Evolutionary conservation across 2,888 invertebrate species (phyloP).

Genomic region (Falcaria lacertinaria): DNA sequence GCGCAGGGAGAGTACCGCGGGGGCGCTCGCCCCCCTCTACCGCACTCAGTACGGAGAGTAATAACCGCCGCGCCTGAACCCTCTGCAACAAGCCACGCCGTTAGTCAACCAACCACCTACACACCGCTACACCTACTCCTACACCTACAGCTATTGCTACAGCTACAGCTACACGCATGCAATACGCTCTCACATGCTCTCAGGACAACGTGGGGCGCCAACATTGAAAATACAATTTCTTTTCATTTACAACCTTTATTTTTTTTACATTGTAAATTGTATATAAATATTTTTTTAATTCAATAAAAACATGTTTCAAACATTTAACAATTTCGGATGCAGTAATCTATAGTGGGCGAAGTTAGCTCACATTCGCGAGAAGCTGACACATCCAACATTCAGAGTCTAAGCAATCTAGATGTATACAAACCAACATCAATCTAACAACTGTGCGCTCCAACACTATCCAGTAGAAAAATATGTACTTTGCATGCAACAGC

Average conservation of each 20-base stretch:
- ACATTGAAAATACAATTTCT: slow-evolving; percentile 67
- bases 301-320: slow-evolving; percentile 29
- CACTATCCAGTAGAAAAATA: not conserved
- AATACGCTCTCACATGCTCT: slow-evolving; percentile 13
- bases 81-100: slow-evolving; percentile 80
- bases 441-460: not conserved
- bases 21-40: slow-evolving; percentile 39
- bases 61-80: slow-evolving; percentile 84
- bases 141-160: not conserved
- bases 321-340: slow-evolving; percentile 30
- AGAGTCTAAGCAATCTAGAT: not conserved
- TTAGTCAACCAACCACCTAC: slow-evolving; percentile 26
- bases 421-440: slow-evolving; percentile 2
- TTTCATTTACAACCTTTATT: slow-evolving; percentile 62
- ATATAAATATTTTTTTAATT: slow-evolving; percentile 57
- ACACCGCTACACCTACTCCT: not conserved
- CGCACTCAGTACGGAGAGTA: slow-evolving; percentile 84
- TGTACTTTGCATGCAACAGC: slow-evolving; percentile 1
- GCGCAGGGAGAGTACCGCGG: slow-evolving; percentile 27
- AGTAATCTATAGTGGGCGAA: slow-evolving; percentile 19
- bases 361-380: not conserved
- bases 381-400: not conserved
- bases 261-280: slow-evolving; percentile 47
- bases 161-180: slow-evolving; percentile 13
- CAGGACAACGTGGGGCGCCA: slow-evolving; percentile 35